Conservation (phyloP, 2,888 invertebrate species). For the Pemphredon lugubris region DNA sequence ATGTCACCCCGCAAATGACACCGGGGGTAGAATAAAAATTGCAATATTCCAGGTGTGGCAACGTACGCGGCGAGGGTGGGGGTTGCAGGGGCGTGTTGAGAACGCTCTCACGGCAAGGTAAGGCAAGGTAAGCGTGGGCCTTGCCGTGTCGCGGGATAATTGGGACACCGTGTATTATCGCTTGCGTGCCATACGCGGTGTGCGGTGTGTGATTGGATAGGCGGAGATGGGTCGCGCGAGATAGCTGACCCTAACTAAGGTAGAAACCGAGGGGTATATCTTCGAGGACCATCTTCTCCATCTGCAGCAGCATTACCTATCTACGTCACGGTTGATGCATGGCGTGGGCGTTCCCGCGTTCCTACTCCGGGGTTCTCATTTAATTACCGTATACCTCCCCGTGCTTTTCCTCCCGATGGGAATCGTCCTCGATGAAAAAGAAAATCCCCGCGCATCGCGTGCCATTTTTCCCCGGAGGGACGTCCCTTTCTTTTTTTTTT, state of each 20-base stretch:
- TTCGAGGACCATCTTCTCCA: slow-evolving; percentile 79
- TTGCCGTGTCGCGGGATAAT: slow-evolving; percentile 79
- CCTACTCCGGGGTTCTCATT: slow-evolving; percentile 80
- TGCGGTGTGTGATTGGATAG: slow-evolving; percentile 80
- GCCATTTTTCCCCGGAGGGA: slow-evolving; percentile 27
- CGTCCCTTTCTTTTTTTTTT: background rate
- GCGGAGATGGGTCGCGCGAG: slow-evolving; percentile 81
- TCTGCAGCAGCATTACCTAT: slow-evolving; percentile 79
- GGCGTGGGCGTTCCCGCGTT: slow-evolving; percentile 80
- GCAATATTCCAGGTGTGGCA: slow-evolving; percentile 1
- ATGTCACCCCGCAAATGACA: too few species aligned
- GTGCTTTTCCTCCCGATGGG: slow-evolving; percentile 14
- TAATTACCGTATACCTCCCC: slow-evolving; percentile 72
- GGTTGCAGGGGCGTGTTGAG: slow-evolving; percentile 72
- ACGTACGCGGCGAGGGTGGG: slow-evolving; percentile 22
- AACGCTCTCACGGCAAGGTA: slow-evolving; percentile 76
- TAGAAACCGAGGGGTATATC: slow-evolving; percentile 75
- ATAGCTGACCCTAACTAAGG: slow-evolving; percentile 80
- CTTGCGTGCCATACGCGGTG: slow-evolving; percentile 79
- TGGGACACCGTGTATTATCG: slow-evolving; percentile 80
- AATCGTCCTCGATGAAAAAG: background rate
- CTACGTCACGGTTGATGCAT: slow-evolving; percentile 80
- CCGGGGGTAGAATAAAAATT: too few species aligned
- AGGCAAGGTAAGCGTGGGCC: slow-evolving; percentile 65
- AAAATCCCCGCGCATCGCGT: slow-evolving; percentile 11